Conservation (phyloP, 1,140 invertebrate species). For the Micrasema minimum region DNA sequence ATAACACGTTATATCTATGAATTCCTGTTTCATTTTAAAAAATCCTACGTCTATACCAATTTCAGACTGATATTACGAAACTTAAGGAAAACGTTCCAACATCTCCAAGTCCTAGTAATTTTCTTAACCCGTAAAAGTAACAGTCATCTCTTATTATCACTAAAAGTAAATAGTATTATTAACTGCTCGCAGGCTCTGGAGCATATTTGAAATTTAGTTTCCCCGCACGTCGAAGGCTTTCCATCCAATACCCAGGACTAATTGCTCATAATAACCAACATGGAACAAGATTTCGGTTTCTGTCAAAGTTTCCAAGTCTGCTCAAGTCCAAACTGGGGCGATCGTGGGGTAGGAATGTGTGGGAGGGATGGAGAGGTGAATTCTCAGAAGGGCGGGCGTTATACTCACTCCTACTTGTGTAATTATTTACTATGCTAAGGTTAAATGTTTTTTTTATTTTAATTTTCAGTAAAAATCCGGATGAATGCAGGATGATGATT, state of each 20-base stretch:
- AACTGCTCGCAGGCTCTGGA: not conserved
- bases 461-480: too few species aligned
- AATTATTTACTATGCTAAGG: not conserved
- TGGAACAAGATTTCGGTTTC: constrained; percentile 52
- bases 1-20: too few species aligned
- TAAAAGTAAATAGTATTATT: too few species aligned
- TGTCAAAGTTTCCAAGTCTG: constrained; percentile 51
- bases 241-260: constrained; percentile 40
- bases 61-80: too few species aligned
- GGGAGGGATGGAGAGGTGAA: not conserved
- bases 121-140: too few species aligned
- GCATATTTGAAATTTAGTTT: constrained; percentile 15
- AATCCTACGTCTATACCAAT: too few species aligned
- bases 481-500: too few species aligned
- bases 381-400: constrained; percentile 10
- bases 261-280: constrained; percentile 52
- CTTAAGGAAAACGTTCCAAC: too few species aligned
- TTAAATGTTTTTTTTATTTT: too few species aligned
- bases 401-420: not conserved
- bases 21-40: too few species aligned
- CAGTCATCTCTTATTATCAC: too few species aligned
- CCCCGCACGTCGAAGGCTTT: constrained; percentile 20
- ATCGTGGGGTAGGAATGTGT: not conserved
- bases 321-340: constrained; percentile 42
- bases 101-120: not conserved